Evolutionary conservation across 2,113 vertebrate genomes (phyloP).

Genomic region (Pantherophis guttatus): DNA sequence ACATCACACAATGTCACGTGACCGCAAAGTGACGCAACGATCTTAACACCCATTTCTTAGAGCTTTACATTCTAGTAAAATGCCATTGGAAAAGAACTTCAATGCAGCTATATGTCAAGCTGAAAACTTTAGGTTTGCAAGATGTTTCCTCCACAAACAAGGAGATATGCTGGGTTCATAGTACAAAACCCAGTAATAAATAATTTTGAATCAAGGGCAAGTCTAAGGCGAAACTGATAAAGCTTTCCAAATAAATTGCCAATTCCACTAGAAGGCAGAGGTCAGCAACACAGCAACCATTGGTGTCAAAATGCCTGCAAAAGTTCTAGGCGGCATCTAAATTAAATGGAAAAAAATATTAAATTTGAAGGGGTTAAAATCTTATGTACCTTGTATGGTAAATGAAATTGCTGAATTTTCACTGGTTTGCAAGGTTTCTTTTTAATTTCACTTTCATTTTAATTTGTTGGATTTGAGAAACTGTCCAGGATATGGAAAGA

Average conservation of each 20-base stretch:
- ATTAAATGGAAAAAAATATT: neutral
- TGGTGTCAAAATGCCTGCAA: neutral
- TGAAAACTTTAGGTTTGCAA: neutral
- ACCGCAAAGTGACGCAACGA: too few relatives aligned
- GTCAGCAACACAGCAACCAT: neutral
- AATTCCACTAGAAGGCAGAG: neutral
- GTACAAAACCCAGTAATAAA: neutral
- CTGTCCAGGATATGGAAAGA: neutral
- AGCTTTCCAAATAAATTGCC: neutral
- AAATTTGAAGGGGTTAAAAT: neutral
- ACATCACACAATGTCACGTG: neutral
- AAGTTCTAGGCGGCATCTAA: neutral
- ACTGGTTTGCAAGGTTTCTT: neutral
- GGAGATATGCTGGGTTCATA: neutral
- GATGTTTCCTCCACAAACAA: neutral
- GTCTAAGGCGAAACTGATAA: neutral
- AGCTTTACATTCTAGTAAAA: neutral
- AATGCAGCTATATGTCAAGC: neutral
- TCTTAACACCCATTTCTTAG: too few relatives aligned
- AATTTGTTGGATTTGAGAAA: neutral
- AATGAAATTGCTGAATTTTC: neutral
- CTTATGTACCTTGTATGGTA: neutral
- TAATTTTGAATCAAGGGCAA: neutral
- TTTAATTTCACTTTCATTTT: neutral
- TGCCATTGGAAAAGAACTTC: neutral